A percentile compares a stretch with the other conserved stretches of the same genome.
These are phyloP conservation scores for Melinaea menophilus DNA, from an alignment of 2,888 invertebrate genomes.

Conservation along the genomic window DNA sequence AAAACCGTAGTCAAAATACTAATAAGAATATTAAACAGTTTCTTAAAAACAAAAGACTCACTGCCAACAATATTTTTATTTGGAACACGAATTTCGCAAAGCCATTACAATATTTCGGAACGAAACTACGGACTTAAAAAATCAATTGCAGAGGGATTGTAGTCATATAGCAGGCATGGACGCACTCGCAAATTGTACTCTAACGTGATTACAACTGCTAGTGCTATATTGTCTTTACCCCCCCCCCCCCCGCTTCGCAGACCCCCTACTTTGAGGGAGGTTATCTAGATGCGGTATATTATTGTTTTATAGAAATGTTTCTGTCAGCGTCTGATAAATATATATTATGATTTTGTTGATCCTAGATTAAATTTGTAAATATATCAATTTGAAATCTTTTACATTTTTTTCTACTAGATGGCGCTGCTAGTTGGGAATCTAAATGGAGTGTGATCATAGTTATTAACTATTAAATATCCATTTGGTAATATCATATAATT, in stretches of 20 bases:
- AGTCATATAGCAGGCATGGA: slow-evolving; percentile 80
- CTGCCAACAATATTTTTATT: background rate
- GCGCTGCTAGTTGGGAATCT: too few relatives aligned
- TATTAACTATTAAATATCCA: too few relatives aligned
- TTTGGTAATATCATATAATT: too few relatives aligned
- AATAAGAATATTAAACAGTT: background rate
- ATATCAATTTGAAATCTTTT: too few relatives aligned
- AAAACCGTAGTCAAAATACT: too few relatives aligned
- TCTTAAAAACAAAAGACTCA: background rate
- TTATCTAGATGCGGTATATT: slow-evolving; percentile 31
- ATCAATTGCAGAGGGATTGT: slow-evolving; percentile 52
- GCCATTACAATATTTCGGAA: slow-evolving; percentile 19
- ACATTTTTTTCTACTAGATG: too few relatives aligned
- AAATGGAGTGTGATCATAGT: too few relatives aligned
- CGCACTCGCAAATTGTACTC: slow-evolving; percentile 87
- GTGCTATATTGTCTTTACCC: slow-evolving; percentile 70
- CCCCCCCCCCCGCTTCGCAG: slow-evolving; percentile 34
- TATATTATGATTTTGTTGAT: too few relatives aligned
- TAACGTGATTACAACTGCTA: slow-evolving; percentile 85
- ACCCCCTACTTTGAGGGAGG: slow-evolving; percentile 26
- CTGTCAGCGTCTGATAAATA: too few relatives aligned
- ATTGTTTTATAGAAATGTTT: background rate
- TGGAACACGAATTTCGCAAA: background rate
- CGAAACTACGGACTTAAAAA: slow-evolving; percentile 39
- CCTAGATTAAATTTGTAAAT: too few relatives aligned